Conservation (phyloP, 2,797 vertebrate genomes). For the Lacerta bilineata region DNA sequence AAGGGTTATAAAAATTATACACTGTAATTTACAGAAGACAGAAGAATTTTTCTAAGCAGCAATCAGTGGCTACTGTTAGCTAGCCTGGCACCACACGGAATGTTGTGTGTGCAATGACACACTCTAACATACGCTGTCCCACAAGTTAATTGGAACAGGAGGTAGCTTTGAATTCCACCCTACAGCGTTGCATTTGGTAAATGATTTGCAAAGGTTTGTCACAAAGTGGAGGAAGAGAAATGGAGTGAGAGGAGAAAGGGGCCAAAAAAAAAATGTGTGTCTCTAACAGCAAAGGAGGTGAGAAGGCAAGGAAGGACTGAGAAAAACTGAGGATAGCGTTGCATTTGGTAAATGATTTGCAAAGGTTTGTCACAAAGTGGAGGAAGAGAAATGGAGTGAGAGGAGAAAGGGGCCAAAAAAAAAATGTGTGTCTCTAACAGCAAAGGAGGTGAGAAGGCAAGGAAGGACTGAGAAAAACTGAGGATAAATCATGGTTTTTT, state of each 20-base stretch:
- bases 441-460: background rate
- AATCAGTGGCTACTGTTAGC: background rate
- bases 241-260: background rate
- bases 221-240: background rate
- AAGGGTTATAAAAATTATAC: background rate
- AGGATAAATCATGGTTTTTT: background rate
- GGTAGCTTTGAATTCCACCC: slow-evolving; percentile 2
- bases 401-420: background rate
- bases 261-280: background rate
- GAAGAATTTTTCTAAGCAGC: background rate
- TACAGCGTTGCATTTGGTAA: background rate
- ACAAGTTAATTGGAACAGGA: slow-evolving; percentile 20
- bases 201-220: background rate
- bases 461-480: background rate
- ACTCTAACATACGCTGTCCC: background rate
- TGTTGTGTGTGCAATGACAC: background rate
- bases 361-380: too few relatives aligned
- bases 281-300: background rate
- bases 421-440: background rate
- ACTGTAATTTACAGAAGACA: background rate
- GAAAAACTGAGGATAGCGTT: background rate
- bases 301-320: background rate
- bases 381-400: too few relatives aligned
- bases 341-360: too few relatives aligned
- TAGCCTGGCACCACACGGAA: background rate